These are phyloP conservation scores for Aspiorhynchus laticeps DNA, from an alignment of 2,113 vertebrate species.

Conservation along the genomic window DNA sequence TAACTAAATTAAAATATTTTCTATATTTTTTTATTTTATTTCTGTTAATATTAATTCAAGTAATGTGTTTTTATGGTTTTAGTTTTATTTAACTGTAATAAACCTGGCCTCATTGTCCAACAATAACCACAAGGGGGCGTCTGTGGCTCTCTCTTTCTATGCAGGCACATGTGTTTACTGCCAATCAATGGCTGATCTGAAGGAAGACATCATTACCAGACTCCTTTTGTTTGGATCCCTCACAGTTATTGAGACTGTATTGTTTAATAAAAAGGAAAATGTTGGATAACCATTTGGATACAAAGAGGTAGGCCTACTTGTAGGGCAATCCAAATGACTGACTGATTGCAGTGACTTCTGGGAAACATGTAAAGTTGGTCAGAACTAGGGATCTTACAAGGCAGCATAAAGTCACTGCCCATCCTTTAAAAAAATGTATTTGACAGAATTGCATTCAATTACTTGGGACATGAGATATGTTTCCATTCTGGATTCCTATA, in stretches of 20 bases:
- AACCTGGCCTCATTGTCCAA: neutral
- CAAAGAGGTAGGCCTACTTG: neutral
- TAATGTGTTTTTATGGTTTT: neutral
- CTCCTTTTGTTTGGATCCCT: neutral
- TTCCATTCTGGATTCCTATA: neutral
- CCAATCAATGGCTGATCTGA: neutral
- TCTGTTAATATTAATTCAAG: neutral
- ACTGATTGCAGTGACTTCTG: neutral
- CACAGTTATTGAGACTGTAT: neutral
- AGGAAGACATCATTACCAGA: neutral
- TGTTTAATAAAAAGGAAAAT: neutral
- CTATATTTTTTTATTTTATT: neutral
- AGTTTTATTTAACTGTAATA: neutral
- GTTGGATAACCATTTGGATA: neutral
- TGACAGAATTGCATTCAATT: neutral
- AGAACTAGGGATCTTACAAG: neutral
- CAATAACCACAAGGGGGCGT: constrained; percentile 25
- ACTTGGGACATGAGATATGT: neutral
- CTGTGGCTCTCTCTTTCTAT: neutral
- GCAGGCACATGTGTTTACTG: neutral
- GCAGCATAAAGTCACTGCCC: neutral
- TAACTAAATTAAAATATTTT: neutral
- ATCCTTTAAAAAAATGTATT: too few species aligned
- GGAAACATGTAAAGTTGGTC: neutral
- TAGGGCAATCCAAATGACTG: neutral